Conservation (phyloP, 2,113 vertebrate genomes). For the Cynopterus brachyotis region DNA sequence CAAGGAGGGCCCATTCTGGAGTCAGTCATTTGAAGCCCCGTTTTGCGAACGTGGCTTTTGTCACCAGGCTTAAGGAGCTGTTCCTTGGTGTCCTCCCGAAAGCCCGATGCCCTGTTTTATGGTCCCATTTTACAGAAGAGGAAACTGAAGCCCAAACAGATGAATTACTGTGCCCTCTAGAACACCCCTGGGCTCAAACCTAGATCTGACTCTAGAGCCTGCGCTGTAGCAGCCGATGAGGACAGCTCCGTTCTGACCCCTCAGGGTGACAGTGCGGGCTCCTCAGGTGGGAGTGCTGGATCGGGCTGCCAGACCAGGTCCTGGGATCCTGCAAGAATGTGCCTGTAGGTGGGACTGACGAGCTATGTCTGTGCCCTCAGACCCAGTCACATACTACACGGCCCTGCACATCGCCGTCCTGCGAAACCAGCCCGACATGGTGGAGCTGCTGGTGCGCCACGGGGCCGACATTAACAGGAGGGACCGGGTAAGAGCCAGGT, state of each 20-base stretch:
- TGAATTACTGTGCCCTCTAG: background rate
- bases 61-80: background rate
- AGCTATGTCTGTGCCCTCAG: slow-evolving; percentile 75
- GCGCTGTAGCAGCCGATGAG: accelerated
- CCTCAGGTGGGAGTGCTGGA: background rate
- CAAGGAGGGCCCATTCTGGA: background rate
- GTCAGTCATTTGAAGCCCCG: background rate
- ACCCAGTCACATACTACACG: slow-evolving; percentile 95
- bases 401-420: slow-evolving; percentile 93
- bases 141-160: background rate
- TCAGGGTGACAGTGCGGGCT: background rate
- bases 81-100: background rate
- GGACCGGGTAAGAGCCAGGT: slow-evolving; percentile 87
- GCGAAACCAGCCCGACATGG: slow-evolving; percentile 88
- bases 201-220: background rate
- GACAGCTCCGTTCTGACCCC: background rate
- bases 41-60: background rate
- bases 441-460: slow-evolving; percentile 87
- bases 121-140: background rate
- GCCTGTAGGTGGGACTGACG: accelerated
- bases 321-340: background rate
- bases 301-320: background rate
- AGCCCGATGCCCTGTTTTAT: no score
- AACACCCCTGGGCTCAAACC: accelerated
- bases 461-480: slow-evolving; percentile 93